Base-by-base conservation (phyloP, 1,140 invertebrate genomes). In the Drosophila biarmipes region DNA sequence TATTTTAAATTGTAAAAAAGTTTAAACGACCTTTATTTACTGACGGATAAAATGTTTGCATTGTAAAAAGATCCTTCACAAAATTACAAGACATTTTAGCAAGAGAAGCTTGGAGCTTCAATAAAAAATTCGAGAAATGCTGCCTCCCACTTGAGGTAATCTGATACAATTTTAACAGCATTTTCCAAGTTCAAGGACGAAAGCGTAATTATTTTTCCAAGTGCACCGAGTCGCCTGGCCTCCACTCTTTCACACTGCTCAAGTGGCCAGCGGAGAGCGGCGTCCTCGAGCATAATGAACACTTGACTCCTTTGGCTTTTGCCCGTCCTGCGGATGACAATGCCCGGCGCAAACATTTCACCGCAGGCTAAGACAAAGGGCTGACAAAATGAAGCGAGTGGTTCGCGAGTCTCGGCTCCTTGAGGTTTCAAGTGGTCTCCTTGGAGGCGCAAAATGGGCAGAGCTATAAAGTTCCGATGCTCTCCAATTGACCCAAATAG, bases 261-360 rank as follows among this genome's bases (percentile, higher is more conserved):
- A 81, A 80, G 78, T 82, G 69, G 57, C 51, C 48, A 43, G 69
- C 53, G 68, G 15, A 51, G 34, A 59, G 68, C 53, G 45, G 73
- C 73, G 45, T 59, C 66, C 80, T 66, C 55, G 63, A 48, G 73
- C 78, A 81, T 81, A 81, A 81, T 81, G 78, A 82, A 81, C 78
- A 81, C 78, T 81, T 81, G 78, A 81, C 78, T 81, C 67, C 78
- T 67, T 78, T 81, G 78, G 78, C 78, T 76, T 80, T 80, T 81
- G 77, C 69, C 52, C 52, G 43, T 51, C 73, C 64, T 59, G 67
- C 54, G n/a, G 61, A 54, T 78, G 74, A 72, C 74, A 72, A 71
- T 63, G 57, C 64, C 54, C 73, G 24, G 53, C 27, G 73, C 73
- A 61, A 76, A 68, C 62, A 69, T 77, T 77, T 77, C 54, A 77